Percentiles rank a stretch among this genome's conserved stretches.
phyloP scores from a whole-genome alignment of 92 coral and sea anemone species.

The Montipora capitata region DNA sequence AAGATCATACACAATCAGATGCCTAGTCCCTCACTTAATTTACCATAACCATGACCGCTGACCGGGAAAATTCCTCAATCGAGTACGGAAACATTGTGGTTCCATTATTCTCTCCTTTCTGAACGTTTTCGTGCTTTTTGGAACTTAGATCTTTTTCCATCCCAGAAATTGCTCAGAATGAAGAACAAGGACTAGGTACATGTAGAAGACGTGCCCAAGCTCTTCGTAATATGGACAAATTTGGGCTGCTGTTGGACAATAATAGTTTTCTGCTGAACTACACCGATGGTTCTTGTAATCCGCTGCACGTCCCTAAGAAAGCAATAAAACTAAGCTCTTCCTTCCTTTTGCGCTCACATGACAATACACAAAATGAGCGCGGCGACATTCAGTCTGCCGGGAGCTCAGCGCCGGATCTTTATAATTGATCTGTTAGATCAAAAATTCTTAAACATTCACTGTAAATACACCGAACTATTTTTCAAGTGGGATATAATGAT shows the following conservation, averaged over 20 bases:
- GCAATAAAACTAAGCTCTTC: conserved; percentile 53
- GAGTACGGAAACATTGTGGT: no score
- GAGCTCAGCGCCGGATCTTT: conserved; percentile 33
- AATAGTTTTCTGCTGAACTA: neutral
- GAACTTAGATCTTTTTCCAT: no score
- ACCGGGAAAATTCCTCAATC: no score
- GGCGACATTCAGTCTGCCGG: conserved; percentile 52
- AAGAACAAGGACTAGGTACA: no score
- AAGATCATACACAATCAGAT: no score
- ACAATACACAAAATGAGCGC: conserved; percentile 36
- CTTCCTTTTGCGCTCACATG: conserved; percentile 42
- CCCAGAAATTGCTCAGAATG: no score
- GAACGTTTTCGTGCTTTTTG: no score
- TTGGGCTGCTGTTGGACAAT: neutral
- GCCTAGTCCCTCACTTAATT: no score
- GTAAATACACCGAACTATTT: conserved; percentile 11
- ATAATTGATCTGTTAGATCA: conserved; percentile 36
- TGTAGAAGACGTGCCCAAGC: no score
- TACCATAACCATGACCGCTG: no score
- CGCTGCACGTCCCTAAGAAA: conserved; percentile 10
- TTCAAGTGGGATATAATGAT: no score
- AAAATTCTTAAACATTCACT: conserved; percentile 1
- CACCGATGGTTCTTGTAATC: conserved; percentile 13
- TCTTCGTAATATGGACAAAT: neutral
- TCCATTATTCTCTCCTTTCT: no score